These are phyloP conservation scores for Tachysurus fulvidraco DNA, from an alignment of 2,113 vertebrate species.

Conservation along the genomic window DNA sequence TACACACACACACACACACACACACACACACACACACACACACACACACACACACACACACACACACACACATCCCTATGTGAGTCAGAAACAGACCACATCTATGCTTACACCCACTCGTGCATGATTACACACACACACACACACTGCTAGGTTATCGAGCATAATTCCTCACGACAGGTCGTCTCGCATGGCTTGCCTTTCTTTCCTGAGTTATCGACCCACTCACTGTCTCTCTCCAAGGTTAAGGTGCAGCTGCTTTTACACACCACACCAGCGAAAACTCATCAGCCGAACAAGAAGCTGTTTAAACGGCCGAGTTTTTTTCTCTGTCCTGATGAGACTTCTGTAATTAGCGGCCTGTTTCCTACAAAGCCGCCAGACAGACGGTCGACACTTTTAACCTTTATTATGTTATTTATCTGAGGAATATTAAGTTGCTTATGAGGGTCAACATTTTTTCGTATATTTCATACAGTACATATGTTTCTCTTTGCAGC, in stretches of 20 bases:
- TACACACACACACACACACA: conserved; percentile 25
- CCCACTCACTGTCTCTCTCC: not conserved
- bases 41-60: conserved; percentile 25
- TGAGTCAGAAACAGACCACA: conserved; percentile 11
- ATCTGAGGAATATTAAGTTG: not conserved
- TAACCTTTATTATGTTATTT: not conserved
- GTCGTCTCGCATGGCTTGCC: conserved; percentile 19
- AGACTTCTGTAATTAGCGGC: not conserved
- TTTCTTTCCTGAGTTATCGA: not conserved
- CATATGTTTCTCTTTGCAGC: too few species aligned
- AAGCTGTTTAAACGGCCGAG: not conserved
- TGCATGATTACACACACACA: not conserved
- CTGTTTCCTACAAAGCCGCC: not conserved
- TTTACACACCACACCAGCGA: not conserved
- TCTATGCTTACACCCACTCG: not conserved
- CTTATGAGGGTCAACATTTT: too few species aligned
- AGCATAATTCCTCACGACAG: conserved; percentile 38
- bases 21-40: conserved; percentile 33
- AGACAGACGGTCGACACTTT: not conserved
- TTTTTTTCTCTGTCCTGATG: not conserved
- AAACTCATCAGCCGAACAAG: not conserved
- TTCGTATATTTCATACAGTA: too few species aligned
- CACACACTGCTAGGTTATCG: not conserved
- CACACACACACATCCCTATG: not conserved
- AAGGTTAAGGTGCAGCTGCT: conserved; percentile 8